phyloP scores from a whole-genome alignment of 2,797 vertebrate species.

The Leptoclinus maculatus region DNA sequence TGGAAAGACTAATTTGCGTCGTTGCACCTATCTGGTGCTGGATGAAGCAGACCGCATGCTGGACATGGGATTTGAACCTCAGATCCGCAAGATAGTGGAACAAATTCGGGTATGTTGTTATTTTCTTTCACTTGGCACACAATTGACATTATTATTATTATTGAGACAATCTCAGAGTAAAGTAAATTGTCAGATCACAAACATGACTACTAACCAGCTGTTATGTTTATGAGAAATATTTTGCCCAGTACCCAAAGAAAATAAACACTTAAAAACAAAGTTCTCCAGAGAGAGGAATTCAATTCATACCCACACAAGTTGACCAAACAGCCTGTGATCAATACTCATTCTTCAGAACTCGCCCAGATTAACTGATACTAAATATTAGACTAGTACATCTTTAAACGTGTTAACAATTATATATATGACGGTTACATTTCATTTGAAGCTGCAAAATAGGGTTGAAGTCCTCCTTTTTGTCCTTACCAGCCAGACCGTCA shows the following conservation, averaged over 20 bases:
- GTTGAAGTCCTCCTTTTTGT: neutral
- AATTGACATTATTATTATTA: neutral
- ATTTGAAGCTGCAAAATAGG: neutral
- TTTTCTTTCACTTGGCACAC: neutral
- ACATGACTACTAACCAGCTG: neutral
- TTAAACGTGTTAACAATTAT: neutral
- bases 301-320: neutral
- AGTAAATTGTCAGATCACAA: neutral
- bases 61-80: conserved; percentile 98
- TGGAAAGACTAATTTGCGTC: conserved; percentile 95
- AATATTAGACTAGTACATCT: neutral
- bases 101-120: conserved; percentile 91
- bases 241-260: too few species aligned
- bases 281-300: neutral
- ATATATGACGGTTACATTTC: neutral
- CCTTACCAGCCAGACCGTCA: conserved; percentile 89
- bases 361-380: neutral
- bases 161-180: neutral
- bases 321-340: neutral
- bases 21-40: conserved; percentile 96
- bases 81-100: conserved; percentile 98
- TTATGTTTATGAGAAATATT: neutral
- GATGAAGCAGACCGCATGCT: conserved; percentile 99
- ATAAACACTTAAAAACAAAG: neutral
- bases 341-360: neutral